Percentiles rank a stretch among this genome's conserved stretches.
phyloP scores from a whole-genome alignment of 2,888 invertebrate genomes.

The Acrobasis suavella region DNA sequence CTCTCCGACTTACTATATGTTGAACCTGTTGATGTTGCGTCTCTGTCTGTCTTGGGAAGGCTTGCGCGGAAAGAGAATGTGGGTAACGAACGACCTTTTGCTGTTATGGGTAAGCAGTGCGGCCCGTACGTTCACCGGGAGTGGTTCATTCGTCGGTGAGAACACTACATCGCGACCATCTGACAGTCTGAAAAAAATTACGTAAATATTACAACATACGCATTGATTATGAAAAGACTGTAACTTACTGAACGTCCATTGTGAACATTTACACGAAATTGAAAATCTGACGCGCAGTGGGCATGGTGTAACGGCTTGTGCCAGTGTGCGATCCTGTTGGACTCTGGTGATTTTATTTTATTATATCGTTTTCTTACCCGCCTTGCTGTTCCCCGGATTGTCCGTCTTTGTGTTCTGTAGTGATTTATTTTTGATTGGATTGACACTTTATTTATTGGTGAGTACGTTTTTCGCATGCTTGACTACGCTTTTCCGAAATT shows the following conservation, averaged over 20 bases:
- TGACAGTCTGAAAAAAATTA: constrained; percentile 78
- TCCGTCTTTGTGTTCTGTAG: constrained; percentile 67
- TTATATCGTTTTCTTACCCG: constrained; percentile 66
- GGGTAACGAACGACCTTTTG: constrained; percentile 82
- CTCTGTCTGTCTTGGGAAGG: constrained; percentile 75
- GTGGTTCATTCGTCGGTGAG: constrained; percentile 51
- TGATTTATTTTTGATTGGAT: constrained; percentile 74
- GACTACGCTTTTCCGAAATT: not conserved
- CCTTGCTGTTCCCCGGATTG: constrained; percentile 61
- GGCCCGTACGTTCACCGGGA: constrained; percentile 76
- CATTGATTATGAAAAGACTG: constrained; percentile 72
- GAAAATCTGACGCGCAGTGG: constrained; percentile 38
- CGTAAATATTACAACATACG: constrained; percentile 80
- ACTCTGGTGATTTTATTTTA: constrained; percentile 74
- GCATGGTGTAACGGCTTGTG: constrained; percentile 56
- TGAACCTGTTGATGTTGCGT: constrained; percentile 48
- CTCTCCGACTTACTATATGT: constrained; percentile 43
- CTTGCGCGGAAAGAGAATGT: constrained; percentile 83
- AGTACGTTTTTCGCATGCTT: constrained; percentile 43
- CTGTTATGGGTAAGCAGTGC: constrained; percentile 79
- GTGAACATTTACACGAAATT: constrained; percentile 36
- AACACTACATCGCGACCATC: constrained; percentile 59
- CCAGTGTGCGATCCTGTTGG: constrained; percentile 68
- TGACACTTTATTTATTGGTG: constrained; percentile 66
- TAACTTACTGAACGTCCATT: constrained; percentile 48